phyloP scores from a whole-genome alignment of 2,113 vertebrate species.

The Dunckerocampus dactyliophorus region DNA sequence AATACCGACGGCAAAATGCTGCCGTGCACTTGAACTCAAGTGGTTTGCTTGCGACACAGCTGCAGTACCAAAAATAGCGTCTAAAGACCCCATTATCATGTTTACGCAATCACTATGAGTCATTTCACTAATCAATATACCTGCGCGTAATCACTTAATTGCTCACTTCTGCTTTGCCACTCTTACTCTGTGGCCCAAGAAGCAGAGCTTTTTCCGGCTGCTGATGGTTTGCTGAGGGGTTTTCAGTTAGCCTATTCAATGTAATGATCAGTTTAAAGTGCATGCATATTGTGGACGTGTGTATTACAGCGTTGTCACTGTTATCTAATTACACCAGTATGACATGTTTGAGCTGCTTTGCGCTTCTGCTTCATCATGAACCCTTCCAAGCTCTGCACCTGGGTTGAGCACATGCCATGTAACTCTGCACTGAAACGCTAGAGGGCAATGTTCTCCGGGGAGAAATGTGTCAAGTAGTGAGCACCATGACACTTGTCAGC shows the following conservation, averaged over 20 bases:
- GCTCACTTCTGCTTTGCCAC: constrained; percentile 19
- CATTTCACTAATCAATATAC: constrained; percentile 34
- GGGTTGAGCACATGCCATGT: too few species aligned
- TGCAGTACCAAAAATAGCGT: constrained; percentile 8
- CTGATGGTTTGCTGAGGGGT: too few species aligned
- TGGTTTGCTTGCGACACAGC: neutral
- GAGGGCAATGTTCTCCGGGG: too few species aligned
- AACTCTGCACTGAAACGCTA: too few species aligned
- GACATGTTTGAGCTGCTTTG: too few species aligned
- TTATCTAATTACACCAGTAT: too few species aligned
- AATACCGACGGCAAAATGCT: neutral
- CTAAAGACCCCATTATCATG: neutral
- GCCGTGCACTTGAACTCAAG: neutral
- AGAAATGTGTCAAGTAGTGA: too few species aligned
- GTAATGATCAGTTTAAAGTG: neutral
- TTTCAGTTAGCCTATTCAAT: neutral
- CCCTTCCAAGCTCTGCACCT: too few species aligned
- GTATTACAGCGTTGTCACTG: neutral
- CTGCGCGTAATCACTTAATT: constrained; percentile 15
- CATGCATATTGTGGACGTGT: neutral
- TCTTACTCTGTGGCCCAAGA: too few species aligned
- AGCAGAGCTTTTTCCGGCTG: too few species aligned
- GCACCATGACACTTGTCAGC: too few species aligned
- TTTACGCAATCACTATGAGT: constrained; percentile 19
- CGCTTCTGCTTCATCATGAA: too few species aligned